Base-by-base conservation (phyloP, 2,888 invertebrate species). In the Andrena dorsata region DNA sequence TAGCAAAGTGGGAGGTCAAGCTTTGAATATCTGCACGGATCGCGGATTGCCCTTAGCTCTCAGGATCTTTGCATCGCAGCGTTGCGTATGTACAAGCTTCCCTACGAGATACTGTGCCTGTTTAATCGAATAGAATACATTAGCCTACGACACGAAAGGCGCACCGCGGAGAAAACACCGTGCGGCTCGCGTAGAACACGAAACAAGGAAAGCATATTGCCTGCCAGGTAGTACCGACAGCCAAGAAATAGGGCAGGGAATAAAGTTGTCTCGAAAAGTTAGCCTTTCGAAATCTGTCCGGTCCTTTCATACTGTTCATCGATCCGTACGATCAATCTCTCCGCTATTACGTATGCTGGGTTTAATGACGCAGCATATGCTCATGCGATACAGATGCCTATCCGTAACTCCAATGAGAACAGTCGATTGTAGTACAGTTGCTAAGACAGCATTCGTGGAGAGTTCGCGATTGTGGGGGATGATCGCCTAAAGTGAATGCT, bases 101-200 rank as follows among this genome's bases (percentile, higher is more conserved):
- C 80, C 84, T 86, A 86, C 84, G 87, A 87, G 82, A 84, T 88
- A 84, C 86, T 85, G 89, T 90, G 89, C 90, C 91, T 90, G 86
- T 91, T 91, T 91, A 90, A 91, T 91, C 91, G 88, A 90, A 90
- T 90, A 89, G 91, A 91, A 91, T 91, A 91, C 90, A 91, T 91
- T 90, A 91, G 86, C 90, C 90, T 89, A 90, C 90, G 90, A 87
- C 79, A 78, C 82, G 86, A 86, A 87, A 87, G 86, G 78, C 81
- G 74, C 74, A 71, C 77, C 74, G 61, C 56, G 69, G 63, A 79
- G 83, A 79, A 74, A 86, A 85, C 76, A 76, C 47, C 68, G 70
- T 49, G 65, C 70, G 32, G 58, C 30, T 30, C 60, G 64, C 69
- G 58, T 72, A 72, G 51, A 56, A 70, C 75, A 70, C 76, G 71